phyloP scores from a whole-genome alignment of 2,888 invertebrate species.

The Hetaerina titia region DNA sequence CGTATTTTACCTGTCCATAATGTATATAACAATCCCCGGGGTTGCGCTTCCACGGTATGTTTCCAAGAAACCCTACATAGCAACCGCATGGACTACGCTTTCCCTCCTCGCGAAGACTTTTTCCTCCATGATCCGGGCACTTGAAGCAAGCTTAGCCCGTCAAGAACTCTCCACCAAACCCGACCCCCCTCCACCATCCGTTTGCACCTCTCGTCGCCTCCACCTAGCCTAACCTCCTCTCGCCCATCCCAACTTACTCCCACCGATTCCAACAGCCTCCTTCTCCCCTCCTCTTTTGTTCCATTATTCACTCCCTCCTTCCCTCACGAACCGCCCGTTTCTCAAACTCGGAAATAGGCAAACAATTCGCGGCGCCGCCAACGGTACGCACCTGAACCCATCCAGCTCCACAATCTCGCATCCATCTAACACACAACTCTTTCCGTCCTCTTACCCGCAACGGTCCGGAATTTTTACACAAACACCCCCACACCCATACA shows the following conservation, averaged over 20 bases:
- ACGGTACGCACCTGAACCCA: conserved; percentile 29
- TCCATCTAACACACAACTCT: background rate
- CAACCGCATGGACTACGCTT: background rate
- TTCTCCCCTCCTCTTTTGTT: background rate
- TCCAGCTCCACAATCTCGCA: conserved; percentile 12
- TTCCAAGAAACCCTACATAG: background rate
- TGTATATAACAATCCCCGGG: no score
- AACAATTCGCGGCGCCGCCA: conserved; percentile 6
- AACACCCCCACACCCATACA: background rate
- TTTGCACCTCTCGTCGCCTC: background rate
- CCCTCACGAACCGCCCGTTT: conserved; percentile 31
- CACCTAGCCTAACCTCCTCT: background rate
- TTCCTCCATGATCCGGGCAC: background rate
- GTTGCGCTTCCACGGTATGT: no score
- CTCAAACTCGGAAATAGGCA: conserved; percentile 40
- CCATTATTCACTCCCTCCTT: conserved; percentile 41
- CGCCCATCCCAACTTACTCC: background rate
- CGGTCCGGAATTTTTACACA: background rate
- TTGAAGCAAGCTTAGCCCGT: background rate
- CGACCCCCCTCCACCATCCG: background rate
- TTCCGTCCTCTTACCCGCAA: background rate
- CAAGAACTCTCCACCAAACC: background rate
- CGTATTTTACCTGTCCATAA: no score
- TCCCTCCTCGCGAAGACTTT: background rate
- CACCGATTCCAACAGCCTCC: background rate